Evolutionary conservation across 2,888 invertebrate genomes (phyloP), one percentile per base, ranked within the genome.

Genomic region (Lumbricus terrestris): DNA sequence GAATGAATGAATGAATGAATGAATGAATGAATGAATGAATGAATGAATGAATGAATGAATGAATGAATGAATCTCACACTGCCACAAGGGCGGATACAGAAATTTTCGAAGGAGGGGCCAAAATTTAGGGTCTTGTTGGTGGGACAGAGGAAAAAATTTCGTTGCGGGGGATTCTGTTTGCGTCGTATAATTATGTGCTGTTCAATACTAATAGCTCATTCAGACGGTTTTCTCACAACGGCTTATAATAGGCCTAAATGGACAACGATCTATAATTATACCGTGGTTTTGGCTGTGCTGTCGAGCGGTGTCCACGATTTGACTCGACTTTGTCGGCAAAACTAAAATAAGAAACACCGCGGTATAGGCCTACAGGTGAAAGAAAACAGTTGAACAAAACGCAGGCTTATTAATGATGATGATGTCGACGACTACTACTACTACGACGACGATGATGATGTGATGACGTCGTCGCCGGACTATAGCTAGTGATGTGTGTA

Each of bases 301-400:
- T 35, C 37, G 34, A 23, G 85, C 85, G 33, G 18, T 37, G 35
- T 85, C 85, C 85, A 85, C 85, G 6, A 37, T 85, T 15, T 85
- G 85, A 85, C 85, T 85, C 33, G 85, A 85, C 85, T 85, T 85
- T 37, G 85, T 85, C 85, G 85, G 85, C 85, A 85, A 35, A 35
- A 37, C 85, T 85, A 85, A 85, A 0, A n/a, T n/a, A 20, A 85
- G 29, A 85, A 29, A 85, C 35, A 85, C 13, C 34, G 1, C 85
- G n/a, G 34, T 33, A n/a, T n/a, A 83, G 33, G 34, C 15, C 83
- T 33, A 85, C 35, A n/a, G n/a, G n/a, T 69, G 69, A 69, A n/a
- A 69, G 69, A n/a, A 69, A 69, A 29, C n/a, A 69, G 13, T 69
- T 11, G n/a, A 69, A 69, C 1, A 69, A 69, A 2, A n/a, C n/a